Evolutionary conservation across 2,888 invertebrate genomes (phyloP), one percentile per base, ranked within the genome.

Genomic region (Drosophila meridionalis): DNA sequence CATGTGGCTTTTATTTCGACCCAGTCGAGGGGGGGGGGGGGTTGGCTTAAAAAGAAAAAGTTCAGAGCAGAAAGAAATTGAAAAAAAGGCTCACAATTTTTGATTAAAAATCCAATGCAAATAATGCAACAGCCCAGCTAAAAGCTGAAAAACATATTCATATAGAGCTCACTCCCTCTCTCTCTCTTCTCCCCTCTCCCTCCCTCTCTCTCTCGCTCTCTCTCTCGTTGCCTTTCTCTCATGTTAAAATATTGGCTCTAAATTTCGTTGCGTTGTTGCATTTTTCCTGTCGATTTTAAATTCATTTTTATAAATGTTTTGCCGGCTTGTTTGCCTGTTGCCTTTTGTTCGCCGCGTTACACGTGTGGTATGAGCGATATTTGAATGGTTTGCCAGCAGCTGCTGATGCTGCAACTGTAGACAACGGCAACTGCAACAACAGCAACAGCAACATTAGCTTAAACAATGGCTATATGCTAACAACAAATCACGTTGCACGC

Each of bases 271-370:
- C 65, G 60, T 34, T 63, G 72, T 82, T 83, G 83, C 82, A 79
- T 87, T 80, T 78, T 61, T 20, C 67, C 77, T 84, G 83, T 87
- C 83, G 83, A 86, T 83, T 88, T 83, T 68, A 73, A 83, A 88
- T 86, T 73, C 83, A 83, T 83, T 83, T 88, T 83, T 88, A 70
- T 88, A 88, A 83, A 83, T 83, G 88, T 84, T 87, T 84, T 81
- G 81, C 74, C 82, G 83, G 78, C 66, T 65, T 86, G 30, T 59
- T 48, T 28, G 61, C 20, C 45, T 9, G 28, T 42, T 47, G 9
- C 14, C 47, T 59, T 60, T 61, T 74, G 58, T 47, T 53, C 50
- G 38, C 53, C 34, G 12, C 38, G 66, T 45, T 58, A 63, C 68
- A 75, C 77, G 66, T 75, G 80, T 72, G 87, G 81, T 72, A 82